Evolutionary conservation across 2,797 vertebrate genomes (phyloP), one percentile per base, ranked within the genome.

Genomic region (Odontamblyopus lacepedii): DNA sequence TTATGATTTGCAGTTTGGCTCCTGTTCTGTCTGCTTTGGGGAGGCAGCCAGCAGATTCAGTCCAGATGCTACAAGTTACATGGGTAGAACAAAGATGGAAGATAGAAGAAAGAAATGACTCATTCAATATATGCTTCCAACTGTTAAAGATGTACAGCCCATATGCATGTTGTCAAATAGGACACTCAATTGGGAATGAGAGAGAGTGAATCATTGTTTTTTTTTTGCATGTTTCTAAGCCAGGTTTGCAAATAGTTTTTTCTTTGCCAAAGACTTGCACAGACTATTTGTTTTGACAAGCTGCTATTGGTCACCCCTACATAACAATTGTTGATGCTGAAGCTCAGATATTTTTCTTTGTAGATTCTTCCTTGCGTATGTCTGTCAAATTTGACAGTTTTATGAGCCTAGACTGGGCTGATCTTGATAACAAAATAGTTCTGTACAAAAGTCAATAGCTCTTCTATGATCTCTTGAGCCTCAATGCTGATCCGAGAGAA

Each of bases 51-150:
- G 71, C 71, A 78, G 83, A 88, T 83, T 83, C 51, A 51, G 74
- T 83, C 81, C 87, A 85, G 83, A 85, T 87, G 88, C 79, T 89
- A 61, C 80, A 83, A 80, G 85, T 88, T 85, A 80, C 76, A 75
- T 56, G 32, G 70, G 77, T 69, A 75, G 74, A 72, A 69, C 64
- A 29, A 27, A 66, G 63, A 50, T 18, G 44, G 15, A 50, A 16
- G 63, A 7, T 5, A 51, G 23, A 66, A 66, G 26, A 66, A 4
- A 50, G 63, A 15, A 66, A 44, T 15, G 2, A 5, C 23, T 3
- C 12, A 5, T 26, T 23, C 3, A 13, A 23, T 44, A 26, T 2
- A 64, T 15, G 6, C 38, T 11, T 26, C 11, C 1, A 8, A 15
- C 35, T 41, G 71, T 67, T 59, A 60, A 23, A 32, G 60, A 19